Evolutionary conservation across 1,140 invertebrate species (phyloP).

Genomic region (Anastrepha ludens): DNA sequence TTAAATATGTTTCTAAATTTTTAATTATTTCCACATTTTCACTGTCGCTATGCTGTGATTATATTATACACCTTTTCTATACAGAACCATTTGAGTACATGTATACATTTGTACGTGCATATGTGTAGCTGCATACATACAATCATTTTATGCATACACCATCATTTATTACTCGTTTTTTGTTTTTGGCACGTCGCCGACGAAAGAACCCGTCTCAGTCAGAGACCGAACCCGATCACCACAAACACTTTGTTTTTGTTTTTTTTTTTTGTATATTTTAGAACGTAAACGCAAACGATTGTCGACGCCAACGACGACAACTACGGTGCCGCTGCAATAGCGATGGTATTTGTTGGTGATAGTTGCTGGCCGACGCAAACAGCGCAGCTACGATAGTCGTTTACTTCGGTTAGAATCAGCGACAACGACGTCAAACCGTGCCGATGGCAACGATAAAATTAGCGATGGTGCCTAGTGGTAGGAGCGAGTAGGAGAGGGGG

Average conservation of each 20-base stretch:
- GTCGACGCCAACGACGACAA: not conserved
- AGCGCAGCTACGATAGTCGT: not conserved
- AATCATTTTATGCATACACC: slow-evolving; percentile 36
- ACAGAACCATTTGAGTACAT: not conserved
- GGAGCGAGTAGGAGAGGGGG: not conserved
- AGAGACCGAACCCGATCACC: slow-evolving; percentile 34
- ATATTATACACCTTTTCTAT: not conserved
- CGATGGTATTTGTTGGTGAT: not conserved
- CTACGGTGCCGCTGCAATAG: not conserved
- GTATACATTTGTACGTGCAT: not conserved
- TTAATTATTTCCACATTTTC: slow-evolving; percentile 36
- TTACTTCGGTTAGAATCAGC: slow-evolving; percentile 4
- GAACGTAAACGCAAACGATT: not conserved
- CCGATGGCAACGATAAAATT: slow-evolving; percentile 51
- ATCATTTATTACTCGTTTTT: slow-evolving; percentile 26
- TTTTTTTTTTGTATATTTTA: not conserved
- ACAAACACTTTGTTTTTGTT: slow-evolving; percentile 15
- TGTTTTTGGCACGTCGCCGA: slow-evolving; percentile 51
- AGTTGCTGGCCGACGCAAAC: slow-evolving; percentile 27
- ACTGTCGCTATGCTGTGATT: not conserved
- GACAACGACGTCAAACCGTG: slow-evolving; percentile 23
- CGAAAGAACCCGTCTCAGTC: slow-evolving; percentile 49
- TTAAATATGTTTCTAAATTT: not conserved
- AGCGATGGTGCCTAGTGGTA: slow-evolving; percentile 23
- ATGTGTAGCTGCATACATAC: not conserved